Evolutionary conservation across 1,140 invertebrate genomes (phyloP), one percentile per base, ranked within the genome.

Genomic region (Rhizoglyphus robini): DNA sequence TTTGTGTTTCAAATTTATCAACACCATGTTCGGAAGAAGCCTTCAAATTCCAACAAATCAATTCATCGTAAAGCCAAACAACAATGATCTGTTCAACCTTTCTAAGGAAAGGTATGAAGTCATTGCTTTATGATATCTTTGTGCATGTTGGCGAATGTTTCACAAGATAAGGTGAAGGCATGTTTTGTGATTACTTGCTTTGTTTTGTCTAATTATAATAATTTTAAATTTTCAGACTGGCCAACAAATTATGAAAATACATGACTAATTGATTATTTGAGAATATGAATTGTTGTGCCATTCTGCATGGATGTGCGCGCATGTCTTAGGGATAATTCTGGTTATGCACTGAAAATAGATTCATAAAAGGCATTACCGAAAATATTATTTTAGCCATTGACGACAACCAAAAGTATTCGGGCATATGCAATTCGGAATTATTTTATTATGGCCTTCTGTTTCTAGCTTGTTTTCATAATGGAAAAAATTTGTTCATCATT

Each of bases 221-320:
- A n/a, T n/a, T n/a, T n/a, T n/a, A n/a, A n/a, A n/a, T n/a, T n/a
- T n/a, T n/a, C n/a, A n/a, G n/a, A n/a, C n/a, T n/a, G n/a, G n/a
- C n/a, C n/a, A n/a, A n/a, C n/a, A 88, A 88, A 73, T 77, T 92
- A 4, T 81, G 82, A 36, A 75, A 78, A 5, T 92, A 89, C 75
- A 80, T 88, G 0, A 83, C 81, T 0, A 80, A 81, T 18, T 81
- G 82, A 23, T 84, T 88, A 8, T 83, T 88, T 49, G 90, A 94
- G 20, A 41, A 32, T 25, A 23, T 23, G 8, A 20, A 54, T 32
- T 27, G 51, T 18, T 54, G 51, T 54, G 8, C 31, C 23, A 54
- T 54, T 54, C 51, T 54, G 8, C 51, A 54, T 8, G 23, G 23
- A 32, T 5, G 31, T 54, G 8, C 51, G 8, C 15, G 51, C 20